Evolutionary conservation across 2,888 invertebrate species (phyloP), one percentile per base, ranked within the genome.

Genomic region (Oeneis ivallda): DNA sequence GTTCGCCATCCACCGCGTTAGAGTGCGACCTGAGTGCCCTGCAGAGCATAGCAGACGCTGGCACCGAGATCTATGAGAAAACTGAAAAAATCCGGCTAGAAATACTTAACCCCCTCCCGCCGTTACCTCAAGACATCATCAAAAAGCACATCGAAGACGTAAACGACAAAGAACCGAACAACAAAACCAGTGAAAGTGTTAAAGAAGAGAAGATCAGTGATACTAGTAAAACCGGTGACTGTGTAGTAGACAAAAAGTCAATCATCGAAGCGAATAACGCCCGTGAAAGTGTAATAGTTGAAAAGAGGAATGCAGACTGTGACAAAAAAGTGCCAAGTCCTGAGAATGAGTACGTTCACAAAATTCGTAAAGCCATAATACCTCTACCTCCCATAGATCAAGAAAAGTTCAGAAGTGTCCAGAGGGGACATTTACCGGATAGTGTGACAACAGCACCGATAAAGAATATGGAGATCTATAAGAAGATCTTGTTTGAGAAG

Each of bases 261-360:
- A 92, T 92, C 39, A 72, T 92, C 19, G 88, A 89, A 57, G 92
- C 92, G 1, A 92, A 92, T 70, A 86, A 85, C 66, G 87, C 89
- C 1, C 77, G 92, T 1, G 84, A 90, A 64, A 92, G 92, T 69
- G 92, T 92, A 5, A 92, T 92, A 26, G 90, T 91, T 7, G 89
- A 83, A 53, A 87, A 83, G 50, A 78, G 76, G 65, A 72, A 71
- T 15, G 13, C 68, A 2, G 73, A 75, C 0, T 52, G 72, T 11
- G 80, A 77, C 0, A 72, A 77, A 32, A 83, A 83, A 49, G 77
- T 77, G 13, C 59, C 78, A 0, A 80, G 77, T 58, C 79, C 34
- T 47, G 79, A 49, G 67, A 84, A 39, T 8, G 84, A 85, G 43
- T 85, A 81, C 56, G 89, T 92, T 0, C 92, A 92, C 68, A 92